phyloP scores from a whole-genome alignment of 2,113 vertebrate species.

The Axis porcinus region DNA sequence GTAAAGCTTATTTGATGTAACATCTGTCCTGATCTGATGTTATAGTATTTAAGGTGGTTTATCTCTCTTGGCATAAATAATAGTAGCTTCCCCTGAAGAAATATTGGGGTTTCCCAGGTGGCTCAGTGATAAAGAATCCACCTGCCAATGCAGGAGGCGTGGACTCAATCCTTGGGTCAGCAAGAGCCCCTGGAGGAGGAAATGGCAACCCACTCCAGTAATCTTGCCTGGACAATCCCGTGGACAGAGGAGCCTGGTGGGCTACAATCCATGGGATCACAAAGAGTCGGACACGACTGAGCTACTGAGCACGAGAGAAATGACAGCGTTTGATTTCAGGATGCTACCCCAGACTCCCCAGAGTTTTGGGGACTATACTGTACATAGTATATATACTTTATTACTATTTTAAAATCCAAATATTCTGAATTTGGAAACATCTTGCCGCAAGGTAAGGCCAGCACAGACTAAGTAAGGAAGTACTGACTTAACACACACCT shows the following conservation, averaged over 20 bases:
- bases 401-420: constrained; percentile 7
- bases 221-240: not conserved
- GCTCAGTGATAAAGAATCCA: not conserved
- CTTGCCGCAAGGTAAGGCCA: not conserved
- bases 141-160: not conserved
- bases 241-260: not conserved
- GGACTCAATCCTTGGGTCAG: not conserved
- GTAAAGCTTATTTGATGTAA: not conserved
- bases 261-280: not conserved
- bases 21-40: not conserved
- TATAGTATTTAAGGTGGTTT: not conserved
- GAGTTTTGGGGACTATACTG: not conserved
- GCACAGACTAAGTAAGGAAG: not conserved
- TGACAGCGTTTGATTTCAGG: constrained; percentile 33
- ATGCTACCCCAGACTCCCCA: not conserved
- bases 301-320: not conserved
- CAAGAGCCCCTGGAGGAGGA: not conserved
- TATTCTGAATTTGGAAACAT: not conserved
- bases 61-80: not conserved
- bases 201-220: not conserved
- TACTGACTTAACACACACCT: not conserved
- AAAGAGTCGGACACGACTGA: not conserved
- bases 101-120: not conserved
- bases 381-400: not conserved
- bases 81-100: not conserved